phyloP scores from a whole-genome alignment of 2,888 invertebrate species.

The Lucinisca nassula region DNA sequence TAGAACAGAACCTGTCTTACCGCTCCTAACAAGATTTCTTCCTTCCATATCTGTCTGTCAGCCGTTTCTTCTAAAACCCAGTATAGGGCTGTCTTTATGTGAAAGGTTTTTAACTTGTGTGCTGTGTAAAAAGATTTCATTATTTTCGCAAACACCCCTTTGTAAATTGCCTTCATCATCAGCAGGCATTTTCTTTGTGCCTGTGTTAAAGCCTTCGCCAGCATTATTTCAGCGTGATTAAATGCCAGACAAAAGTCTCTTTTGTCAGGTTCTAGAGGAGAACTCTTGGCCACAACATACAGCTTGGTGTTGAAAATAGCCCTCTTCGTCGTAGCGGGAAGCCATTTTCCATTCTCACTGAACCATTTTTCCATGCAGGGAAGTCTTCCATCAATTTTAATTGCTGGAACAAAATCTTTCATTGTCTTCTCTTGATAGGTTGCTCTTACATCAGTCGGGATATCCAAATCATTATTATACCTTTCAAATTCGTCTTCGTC shows the following conservation, averaged over 20 bases:
- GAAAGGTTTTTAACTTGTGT: constrained; percentile 61
- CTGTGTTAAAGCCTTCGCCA: constrained; percentile 50
- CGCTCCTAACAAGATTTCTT: constrained; percentile 22
- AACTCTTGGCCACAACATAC: constrained; percentile 66
- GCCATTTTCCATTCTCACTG: constrained; percentile 52
- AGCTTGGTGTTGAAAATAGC: constrained; percentile 62
- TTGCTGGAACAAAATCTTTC: constrained; percentile 65
- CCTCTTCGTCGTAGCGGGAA: constrained; percentile 26
- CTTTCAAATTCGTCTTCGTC: neutral
- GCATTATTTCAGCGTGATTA: constrained; percentile 63
- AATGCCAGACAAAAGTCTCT: constrained; percentile 72
- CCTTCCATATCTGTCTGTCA: constrained; percentile 13
- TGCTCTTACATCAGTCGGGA: neutral
- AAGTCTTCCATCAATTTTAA: constrained; percentile 40
- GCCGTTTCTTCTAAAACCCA: constrained; percentile 47
- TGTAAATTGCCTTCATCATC: constrained; percentile 56
- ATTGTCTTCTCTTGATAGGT: constrained; percentile 40
- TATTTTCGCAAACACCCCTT: constrained; percentile 29
- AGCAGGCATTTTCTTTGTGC: constrained; percentile 60
- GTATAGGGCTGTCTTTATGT: constrained; percentile 68
- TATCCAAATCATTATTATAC: neutral
- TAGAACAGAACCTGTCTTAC: constrained; percentile 12
- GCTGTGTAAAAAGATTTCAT: neutral
- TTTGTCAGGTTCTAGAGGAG: constrained; percentile 43
- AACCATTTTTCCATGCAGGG: constrained; percentile 44